Percentiles rank a stretch among this genome's conserved stretches.
Conservation (phyloP, 2,797 vertebrate genomes). For the Gymnoscopelus microlampas region DNA sequence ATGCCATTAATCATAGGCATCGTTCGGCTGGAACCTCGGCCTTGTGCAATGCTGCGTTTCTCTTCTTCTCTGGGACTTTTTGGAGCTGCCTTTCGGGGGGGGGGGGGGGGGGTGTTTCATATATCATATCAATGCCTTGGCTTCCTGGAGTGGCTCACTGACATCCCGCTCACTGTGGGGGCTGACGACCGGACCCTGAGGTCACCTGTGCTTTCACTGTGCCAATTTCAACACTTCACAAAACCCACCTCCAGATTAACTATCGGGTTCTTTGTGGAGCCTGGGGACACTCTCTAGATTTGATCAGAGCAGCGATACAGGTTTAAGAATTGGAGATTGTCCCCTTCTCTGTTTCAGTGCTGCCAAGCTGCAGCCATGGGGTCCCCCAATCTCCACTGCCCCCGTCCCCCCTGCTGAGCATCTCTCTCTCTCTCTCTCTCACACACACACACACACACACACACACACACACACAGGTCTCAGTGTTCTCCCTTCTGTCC, state of each 20-base stretch:
- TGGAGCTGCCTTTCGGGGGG: slow-evolving; percentile 34
- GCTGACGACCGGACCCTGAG: slow-evolving; percentile 42
- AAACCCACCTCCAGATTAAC: slow-evolving; percentile 54
- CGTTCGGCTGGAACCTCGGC: slow-evolving; percentile 27
- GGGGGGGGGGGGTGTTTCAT: slow-evolving; percentile 32
- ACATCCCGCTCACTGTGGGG: slow-evolving; percentile 62
- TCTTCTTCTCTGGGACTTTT: slow-evolving; percentile 51
- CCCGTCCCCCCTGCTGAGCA: slow-evolving; percentile 44
- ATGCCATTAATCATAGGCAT: slow-evolving; percentile 49
- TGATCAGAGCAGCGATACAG: slow-evolving; percentile 28
- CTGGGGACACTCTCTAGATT: slow-evolving; percentile 41
- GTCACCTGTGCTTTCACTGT: slow-evolving; percentile 41
- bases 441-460: slow-evolving; percentile 57
- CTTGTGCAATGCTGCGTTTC: slow-evolving; percentile 45
- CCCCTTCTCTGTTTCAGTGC: slow-evolving; percentile 11
- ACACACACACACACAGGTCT: slow-evolving; percentile 69
- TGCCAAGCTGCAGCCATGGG: not conserved
- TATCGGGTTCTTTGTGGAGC: slow-evolving; percentile 66
- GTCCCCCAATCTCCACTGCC: slow-evolving; percentile 4
- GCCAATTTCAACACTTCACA: slow-evolving; percentile 76
- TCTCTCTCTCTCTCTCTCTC: slow-evolving; percentile 17
- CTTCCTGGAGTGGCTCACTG: slow-evolving; percentile 60
- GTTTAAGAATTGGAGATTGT: slow-evolving; percentile 43
- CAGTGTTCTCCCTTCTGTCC: slow-evolving; percentile 70
- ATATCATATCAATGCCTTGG: slow-evolving; percentile 63